Conservation (phyloP, 2,888 invertebrate species). For the Drosophila nr. medialis region DNA sequence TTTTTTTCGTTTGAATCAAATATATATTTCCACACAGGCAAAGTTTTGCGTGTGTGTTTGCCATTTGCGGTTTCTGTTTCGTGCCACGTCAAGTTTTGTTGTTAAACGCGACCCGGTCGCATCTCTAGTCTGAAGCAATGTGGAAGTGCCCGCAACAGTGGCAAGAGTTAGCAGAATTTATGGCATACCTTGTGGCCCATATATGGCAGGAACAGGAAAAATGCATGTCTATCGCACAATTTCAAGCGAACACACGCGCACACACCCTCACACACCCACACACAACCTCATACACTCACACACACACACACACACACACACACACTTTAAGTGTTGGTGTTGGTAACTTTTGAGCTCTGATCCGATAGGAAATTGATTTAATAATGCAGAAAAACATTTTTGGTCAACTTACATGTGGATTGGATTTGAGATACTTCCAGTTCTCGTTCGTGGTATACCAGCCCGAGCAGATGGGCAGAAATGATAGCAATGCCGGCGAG, state of each 20-base stretch:
- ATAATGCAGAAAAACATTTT: slow-evolving; percentile 20
- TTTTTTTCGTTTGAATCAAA: not conserved
- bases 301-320: slow-evolving; percentile 5
- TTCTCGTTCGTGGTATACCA: slow-evolving; percentile 96
- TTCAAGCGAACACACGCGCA: slow-evolving; percentile 17
- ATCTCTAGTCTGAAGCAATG: slow-evolving; percentile 20
- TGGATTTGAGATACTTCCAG: slow-evolving; percentile 88
- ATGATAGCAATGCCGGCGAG: slow-evolving; percentile 95
- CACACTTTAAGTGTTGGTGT: not conserved
- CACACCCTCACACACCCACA: not conserved
- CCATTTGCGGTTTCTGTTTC: slow-evolving; percentile 3
- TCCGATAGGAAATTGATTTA: slow-evolving; percentile 62
- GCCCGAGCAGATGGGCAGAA: slow-evolving; percentile 96
- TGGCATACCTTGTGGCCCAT: slow-evolving; percentile 47
- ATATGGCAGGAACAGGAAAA: slow-evolving; percentile 18
- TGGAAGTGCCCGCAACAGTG: slow-evolving; percentile 11
- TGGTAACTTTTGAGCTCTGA: slow-evolving; percentile 57
- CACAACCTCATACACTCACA: not conserved
- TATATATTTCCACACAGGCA: not conserved
- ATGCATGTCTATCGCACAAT: slow-evolving; percentile 39
- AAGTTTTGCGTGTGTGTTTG: not conserved
- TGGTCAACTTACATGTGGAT: slow-evolving; percentile 87
- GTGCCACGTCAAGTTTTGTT: not conserved
- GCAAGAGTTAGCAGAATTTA: slow-evolving; percentile 44
- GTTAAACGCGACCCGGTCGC: slow-evolving; percentile 2